These are phyloP conservation scores for Amphimallon solstitiale DNA, from an alignment of 2,888 invertebrate genomes.

Conservation along the genomic window DNA sequence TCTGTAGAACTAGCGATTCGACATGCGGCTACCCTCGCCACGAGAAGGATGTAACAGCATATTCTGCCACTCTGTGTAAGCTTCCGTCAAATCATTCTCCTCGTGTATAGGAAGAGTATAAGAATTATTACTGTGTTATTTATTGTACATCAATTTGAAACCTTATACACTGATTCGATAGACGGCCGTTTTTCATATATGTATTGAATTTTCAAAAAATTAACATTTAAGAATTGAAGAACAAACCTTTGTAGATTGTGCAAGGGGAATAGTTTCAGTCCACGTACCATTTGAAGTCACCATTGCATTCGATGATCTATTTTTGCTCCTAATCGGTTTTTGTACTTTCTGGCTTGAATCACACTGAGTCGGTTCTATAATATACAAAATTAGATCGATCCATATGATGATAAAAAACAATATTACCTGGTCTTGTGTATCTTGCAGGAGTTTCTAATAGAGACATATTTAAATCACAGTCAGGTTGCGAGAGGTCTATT, in stretches of 20 bases:
- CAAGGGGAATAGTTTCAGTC: constrained; percentile 47
- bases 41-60: too few relatives aligned
- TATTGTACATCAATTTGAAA: too few relatives aligned
- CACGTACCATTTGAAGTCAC: constrained; percentile 38
- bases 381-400: neutral
- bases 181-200: too few relatives aligned
- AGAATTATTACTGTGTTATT: too few relatives aligned
- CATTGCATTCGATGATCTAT: constrained; percentile 11
- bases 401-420: too few relatives aligned
- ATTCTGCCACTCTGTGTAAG: too few relatives aligned
- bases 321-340: constrained; percentile 39
- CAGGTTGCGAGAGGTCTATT: constrained; percentile 53
- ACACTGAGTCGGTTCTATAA: neutral
- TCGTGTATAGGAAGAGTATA: too few relatives aligned
- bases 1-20: too few relatives aligned
- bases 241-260: constrained; percentile 45
- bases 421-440: neutral
- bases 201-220: too few relatives aligned
- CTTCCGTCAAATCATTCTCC: too few relatives aligned
- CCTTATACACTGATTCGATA: too few relatives aligned
- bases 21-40: too few relatives aligned
- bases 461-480: constrained; percentile 49
- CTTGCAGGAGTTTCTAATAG: constrained; percentile 34
- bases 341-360: constrained; percentile 5
- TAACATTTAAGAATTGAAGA: neutral